Percentiles rank a stretch among this genome's conserved stretches.
Evolutionary conservation across 2,797 vertebrate genomes (phyloP).

Genomic region (Synanceia verrucosa): DNA sequence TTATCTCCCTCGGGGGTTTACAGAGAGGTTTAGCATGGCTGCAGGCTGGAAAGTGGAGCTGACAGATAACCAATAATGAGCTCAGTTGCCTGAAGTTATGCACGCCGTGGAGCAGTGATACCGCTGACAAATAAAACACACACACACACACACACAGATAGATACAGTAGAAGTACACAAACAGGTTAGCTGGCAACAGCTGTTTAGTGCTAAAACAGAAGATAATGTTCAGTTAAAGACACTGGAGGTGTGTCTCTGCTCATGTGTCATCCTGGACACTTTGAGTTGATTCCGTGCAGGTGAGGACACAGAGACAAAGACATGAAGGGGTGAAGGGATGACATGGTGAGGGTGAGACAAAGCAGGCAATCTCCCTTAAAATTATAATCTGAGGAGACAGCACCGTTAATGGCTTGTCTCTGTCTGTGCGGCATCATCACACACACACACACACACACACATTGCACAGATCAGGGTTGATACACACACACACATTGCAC

Average conservation of each 20-base stretch:
- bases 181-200: constrained; percentile 3
- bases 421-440: not conserved
- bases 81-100: constrained; percentile 41
- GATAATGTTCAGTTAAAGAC: constrained; percentile 17
- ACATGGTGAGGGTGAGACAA: constrained; percentile 17
- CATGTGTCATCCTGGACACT: not conserved
- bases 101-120: not conserved
- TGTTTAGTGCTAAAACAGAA: not conserved
- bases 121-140: constrained; percentile 32
- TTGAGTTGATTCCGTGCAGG: constrained; percentile 13
- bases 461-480: too few species aligned
- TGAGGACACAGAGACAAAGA: constrained; percentile 17
- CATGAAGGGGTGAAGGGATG: constrained; percentile 5
- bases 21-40: constrained; percentile 39
- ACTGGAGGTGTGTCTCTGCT: not conserved
- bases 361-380: constrained; percentile 52
- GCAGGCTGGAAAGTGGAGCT: constrained; percentile 41
- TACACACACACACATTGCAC: constrained; percentile 1
- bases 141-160: not conserved
- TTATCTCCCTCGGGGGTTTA: constrained; percentile 51
- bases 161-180: constrained; percentile 6
- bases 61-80: constrained; percentile 65
- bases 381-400: constrained; percentile 71
- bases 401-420: constrained; percentile 40
- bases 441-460: constrained; percentile 15